These are phyloP conservation scores for Leptobrachium leishanense DNA, from an alignment of 2,113 vertebrate species.

Conservation along the genomic window DNA sequence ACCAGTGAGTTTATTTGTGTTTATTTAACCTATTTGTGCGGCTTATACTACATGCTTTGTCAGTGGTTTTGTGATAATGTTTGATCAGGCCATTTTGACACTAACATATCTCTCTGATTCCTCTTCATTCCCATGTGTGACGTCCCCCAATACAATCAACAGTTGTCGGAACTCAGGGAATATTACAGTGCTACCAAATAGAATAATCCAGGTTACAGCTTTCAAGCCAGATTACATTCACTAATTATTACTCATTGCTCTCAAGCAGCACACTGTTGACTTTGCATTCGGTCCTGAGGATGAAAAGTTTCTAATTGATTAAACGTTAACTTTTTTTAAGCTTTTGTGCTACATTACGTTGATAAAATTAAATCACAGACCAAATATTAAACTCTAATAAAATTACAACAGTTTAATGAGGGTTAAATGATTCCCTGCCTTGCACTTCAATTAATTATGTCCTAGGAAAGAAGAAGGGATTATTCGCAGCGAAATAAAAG, in stretches of 20 bases:
- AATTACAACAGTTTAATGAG: not conserved
- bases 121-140: no score
- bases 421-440: conserved; percentile 12
- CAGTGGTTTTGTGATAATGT: no score
- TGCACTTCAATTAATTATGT: conserved; percentile 32
- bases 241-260: not conserved
- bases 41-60: no score
- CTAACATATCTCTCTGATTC: no score
- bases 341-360: conserved; percentile 7
- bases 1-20: no score
- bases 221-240: no score
- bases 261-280: not conserved
- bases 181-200: no score
- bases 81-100: no score
- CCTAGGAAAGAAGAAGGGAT: conserved; percentile 19
- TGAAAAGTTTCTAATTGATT: conserved; percentile 10
- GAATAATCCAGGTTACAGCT: no score
- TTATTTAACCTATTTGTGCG: no score
- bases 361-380: conserved; percentile 22
- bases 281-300: not conserved
- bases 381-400: conserved; percentile 25
- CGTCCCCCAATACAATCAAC: no score
- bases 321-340: conserved; percentile 36
- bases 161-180: no score
- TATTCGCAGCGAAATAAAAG: conserved; percentile 20